phyloP scores from a whole-genome alignment of 1,140 invertebrate species.

The Diploscapter pachys region DNA sequence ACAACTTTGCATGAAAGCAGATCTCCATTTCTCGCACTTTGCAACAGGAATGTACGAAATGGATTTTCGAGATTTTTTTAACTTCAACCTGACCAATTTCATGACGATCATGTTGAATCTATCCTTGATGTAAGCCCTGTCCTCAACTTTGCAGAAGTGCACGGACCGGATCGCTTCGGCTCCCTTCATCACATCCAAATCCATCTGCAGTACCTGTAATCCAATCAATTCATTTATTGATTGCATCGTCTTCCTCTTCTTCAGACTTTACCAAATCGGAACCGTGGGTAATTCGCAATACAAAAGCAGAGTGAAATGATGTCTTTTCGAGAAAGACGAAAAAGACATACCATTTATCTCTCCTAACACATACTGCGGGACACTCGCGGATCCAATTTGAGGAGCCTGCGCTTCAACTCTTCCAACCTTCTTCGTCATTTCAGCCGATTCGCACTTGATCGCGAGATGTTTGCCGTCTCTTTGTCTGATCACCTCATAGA shows the following conservation, averaged over 20 bases:
- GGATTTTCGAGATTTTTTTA: background rate
- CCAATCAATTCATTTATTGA: too few relatives aligned
- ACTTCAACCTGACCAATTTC: slow-evolving; percentile 22
- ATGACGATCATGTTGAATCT: slow-evolving; percentile 36
- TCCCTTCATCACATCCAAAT: slow-evolving; percentile 35
- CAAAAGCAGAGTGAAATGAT: background rate
- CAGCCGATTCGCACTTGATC: slow-evolving; percentile 37
- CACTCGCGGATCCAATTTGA: background rate
- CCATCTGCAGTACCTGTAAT: slow-evolving; percentile 30
- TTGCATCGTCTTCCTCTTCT: background rate
- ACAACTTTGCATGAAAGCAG: background rate
- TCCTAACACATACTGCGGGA: background rate
- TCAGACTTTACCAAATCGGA: slow-evolving; percentile 1
- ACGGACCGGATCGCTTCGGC: slow-evolving; percentile 25
- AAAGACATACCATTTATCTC: background rate
- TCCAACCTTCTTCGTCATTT: slow-evolving; percentile 22
- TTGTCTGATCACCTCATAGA: slow-evolving; percentile 29
- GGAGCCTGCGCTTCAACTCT: background rate
- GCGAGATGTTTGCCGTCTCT: slow-evolving; percentile 31
- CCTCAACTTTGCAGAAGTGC: slow-evolving; percentile 34
- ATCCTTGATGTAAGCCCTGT: slow-evolving; percentile 29
- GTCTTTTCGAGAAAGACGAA: background rate
- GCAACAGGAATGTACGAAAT: background rate
- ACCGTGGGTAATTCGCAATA: background rate
- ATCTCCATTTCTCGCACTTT: background rate